phyloP scores from a whole-genome alignment of 2,888 invertebrate genomes.

The Aphidoletes aphidimyza region DNA sequence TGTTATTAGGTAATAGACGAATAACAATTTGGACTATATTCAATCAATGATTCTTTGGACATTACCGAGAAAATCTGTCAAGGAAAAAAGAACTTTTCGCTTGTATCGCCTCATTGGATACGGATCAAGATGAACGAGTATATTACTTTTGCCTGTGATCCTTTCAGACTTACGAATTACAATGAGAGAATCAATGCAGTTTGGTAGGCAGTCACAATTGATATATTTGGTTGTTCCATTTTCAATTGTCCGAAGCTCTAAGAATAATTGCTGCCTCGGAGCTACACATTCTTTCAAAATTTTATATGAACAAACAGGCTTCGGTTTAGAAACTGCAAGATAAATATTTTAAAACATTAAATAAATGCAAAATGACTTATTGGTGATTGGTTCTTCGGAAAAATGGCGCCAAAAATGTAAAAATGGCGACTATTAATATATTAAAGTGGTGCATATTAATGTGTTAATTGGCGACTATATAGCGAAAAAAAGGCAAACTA shows the following conservation, averaged over 20 bases:
- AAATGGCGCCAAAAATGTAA: not conserved
- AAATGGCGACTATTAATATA: too few relatives aligned
- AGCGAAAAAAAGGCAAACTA: too few relatives aligned
- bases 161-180: slow-evolving; percentile 58
- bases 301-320: slow-evolving; percentile 63
- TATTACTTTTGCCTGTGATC: slow-evolving; percentile 60
- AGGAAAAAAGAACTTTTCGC: slow-evolving; percentile 64
- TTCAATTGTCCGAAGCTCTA: slow-evolving; percentile 55
- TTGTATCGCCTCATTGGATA: slow-evolving; percentile 62
- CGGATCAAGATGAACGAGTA: slow-evolving; percentile 61
- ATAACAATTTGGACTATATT: too few relatives aligned
- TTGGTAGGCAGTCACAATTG: slow-evolving; percentile 63
- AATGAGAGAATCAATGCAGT: slow-evolving; percentile 62
- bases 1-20: too few relatives aligned
- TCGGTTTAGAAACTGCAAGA: slow-evolving; percentile 61
- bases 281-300: slow-evolving; percentile 61
- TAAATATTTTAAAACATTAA: not conserved
- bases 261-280: slow-evolving; percentile 56
- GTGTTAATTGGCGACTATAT: too few relatives aligned
- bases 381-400: too few relatives aligned
- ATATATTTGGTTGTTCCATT: not conserved
- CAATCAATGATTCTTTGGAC: too few relatives aligned
- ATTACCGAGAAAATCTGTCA: slow-evolving; percentile 65
- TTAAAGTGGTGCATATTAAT: too few relatives aligned
- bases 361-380: too few relatives aligned